A percentile compares a stretch with the other conserved stretches of the same genome.
Evolutionary conservation across 2,113 vertebrate genomes (phyloP).

Genomic region (Romanogobio albipinnatus): DNA sequence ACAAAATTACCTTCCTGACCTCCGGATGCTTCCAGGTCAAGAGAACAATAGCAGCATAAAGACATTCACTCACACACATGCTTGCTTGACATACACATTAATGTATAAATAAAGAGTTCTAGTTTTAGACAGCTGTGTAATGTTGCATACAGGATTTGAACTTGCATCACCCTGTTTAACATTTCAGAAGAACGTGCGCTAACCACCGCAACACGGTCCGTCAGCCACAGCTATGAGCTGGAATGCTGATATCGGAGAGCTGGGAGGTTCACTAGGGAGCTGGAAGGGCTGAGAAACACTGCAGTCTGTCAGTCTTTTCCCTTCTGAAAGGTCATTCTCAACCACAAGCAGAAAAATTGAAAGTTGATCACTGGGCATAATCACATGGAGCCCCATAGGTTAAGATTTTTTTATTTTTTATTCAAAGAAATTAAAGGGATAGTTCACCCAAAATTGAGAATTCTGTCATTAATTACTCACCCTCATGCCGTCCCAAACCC

Average conservation of each 20-base stretch:
- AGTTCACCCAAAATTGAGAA: too few relatives aligned
- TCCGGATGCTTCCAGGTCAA: not conserved
- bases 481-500: too few relatives aligned
- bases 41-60: not conserved
- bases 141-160: not conserved
- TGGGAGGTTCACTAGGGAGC: conserved; percentile 3
- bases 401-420: not conserved
- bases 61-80: conserved; percentile 1
- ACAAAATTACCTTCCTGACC: conserved; percentile 24
- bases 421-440: not conserved
- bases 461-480: too few relatives aligned
- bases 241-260: not conserved
- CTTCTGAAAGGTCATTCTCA: not conserved
- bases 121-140: not conserved
- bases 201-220: not conserved
- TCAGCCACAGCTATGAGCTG: conserved; percentile 12
- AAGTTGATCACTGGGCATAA: not conserved
- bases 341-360: not conserved
- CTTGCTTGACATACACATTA: not conserved
- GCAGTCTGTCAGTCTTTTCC: not conserved
- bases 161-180: not conserved
- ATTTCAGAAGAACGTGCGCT: not conserved
- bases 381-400: not conserved
- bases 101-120: not conserved
- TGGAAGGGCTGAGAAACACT: not conserved